These are phyloP conservation scores for Manacus vitellinus DNA, from an alignment of 2,113 vertebrate species.

Conservation along the genomic window DNA sequence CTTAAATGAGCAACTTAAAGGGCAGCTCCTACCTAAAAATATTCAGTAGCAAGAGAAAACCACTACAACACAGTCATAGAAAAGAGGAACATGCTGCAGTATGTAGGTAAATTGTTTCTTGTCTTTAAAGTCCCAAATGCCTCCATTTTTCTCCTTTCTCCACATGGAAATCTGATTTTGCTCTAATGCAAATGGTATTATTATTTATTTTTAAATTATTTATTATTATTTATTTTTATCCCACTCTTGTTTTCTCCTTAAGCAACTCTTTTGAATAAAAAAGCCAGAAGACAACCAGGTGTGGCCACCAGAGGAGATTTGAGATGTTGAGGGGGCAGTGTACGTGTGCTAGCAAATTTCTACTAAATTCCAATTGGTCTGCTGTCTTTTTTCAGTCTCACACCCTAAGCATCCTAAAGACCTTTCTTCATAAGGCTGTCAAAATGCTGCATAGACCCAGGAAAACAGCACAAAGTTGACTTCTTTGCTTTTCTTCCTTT, in stretches of 20 bases:
- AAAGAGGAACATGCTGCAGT: not conserved
- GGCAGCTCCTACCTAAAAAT: not conserved
- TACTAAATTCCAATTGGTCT: not conserved
- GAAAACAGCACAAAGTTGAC: not conserved
- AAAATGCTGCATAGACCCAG: not conserved
- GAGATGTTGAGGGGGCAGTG: not conserved
- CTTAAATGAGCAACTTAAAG: not conserved
- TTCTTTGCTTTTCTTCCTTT: not conserved
- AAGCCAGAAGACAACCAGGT: not conserved
- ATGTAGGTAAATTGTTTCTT: not conserved
- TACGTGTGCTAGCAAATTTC: not conserved
- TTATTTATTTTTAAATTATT: not conserved
- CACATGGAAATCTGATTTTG: not conserved
- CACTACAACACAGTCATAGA: not conserved
- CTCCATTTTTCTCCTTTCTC: not conserved
- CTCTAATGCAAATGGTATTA: not conserved
- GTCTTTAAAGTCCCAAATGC: not conserved
- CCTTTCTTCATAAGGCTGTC: not conserved
- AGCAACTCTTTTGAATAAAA: not conserved
- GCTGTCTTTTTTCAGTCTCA: not conserved
- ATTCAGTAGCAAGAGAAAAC: not conserved
- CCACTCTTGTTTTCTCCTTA: not conserved
- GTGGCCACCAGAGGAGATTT: not conserved
- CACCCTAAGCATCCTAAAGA: not conserved
- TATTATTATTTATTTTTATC: too few species aligned